Evolutionary conservation across 2,888 invertebrate species (phyloP).

Genomic region (Thymelicus lineola): DNA sequence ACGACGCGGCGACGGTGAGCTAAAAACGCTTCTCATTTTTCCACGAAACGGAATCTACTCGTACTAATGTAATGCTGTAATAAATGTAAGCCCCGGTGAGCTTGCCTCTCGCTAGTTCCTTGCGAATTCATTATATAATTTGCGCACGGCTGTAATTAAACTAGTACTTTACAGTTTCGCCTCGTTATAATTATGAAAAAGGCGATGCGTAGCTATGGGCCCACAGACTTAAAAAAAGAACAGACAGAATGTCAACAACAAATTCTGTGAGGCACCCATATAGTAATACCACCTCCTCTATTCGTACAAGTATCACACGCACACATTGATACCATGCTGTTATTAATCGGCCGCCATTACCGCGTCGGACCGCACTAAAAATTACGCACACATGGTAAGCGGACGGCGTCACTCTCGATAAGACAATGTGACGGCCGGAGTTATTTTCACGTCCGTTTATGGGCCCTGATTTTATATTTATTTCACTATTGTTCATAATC

Average conservation of each 20-base stretch:
- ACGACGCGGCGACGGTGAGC: background rate
- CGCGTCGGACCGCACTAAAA: too few relatives aligned
- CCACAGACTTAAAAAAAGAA: too few relatives aligned
- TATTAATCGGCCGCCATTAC: too few relatives aligned
- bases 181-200: conserved; percentile 27
- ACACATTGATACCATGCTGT: too few relatives aligned
- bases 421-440: too few relatives aligned
- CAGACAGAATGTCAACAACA: too few relatives aligned
- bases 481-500: conserved; percentile 1
- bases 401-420: too few relatives aligned
- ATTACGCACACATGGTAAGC: too few relatives aligned
- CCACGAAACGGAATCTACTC: conserved; percentile 2
- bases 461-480: conserved; percentile 14
- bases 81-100: conserved; percentile 18
- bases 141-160: conserved; percentile 26
- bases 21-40: background rate
- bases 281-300: too few relatives aligned
- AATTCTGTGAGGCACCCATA: too few relatives aligned
- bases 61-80: conserved; percentile 7
- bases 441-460: too few relatives aligned
- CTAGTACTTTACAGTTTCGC: conserved; percentile 16
- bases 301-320: too few relatives aligned
- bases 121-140: conserved; percentile 30
- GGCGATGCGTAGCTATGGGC: conserved; percentile 15
- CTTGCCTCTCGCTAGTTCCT: conserved; percentile 7